Percentiles rank a stretch among this genome's conserved stretches.
Evolutionary conservation across 2,113 vertebrate species (phyloP).

Genomic region (Siphamia tubifer): DNA sequence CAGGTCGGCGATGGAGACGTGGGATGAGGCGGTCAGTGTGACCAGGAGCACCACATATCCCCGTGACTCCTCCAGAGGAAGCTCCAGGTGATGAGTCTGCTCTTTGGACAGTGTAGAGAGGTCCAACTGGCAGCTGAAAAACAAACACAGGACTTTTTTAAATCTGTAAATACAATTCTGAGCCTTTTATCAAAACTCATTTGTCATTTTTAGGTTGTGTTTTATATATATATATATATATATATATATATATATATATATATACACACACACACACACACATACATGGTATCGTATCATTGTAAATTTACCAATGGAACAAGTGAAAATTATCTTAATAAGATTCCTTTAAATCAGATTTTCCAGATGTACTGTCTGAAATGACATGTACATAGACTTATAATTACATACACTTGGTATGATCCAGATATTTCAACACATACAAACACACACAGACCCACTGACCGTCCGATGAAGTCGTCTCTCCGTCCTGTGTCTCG

Average conservation of each 20-base stretch:
- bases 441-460: background rate
- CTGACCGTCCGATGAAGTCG: conserved; percentile 96
- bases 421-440: background rate
- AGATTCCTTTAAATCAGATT: no score
- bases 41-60: conserved; percentile 88
- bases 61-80: conserved; percentile 86
- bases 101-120: conserved; percentile 88
- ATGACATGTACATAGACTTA: no score
- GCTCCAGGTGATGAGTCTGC: conserved; percentile 88
- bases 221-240: no score
- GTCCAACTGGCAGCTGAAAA: conserved; percentile 88
- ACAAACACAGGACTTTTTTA: background rate
- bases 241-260: no score
- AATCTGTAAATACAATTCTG: no score
- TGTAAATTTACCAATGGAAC: no score
- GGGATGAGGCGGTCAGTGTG: conserved; percentile 88
- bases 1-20: conserved; percentile 88
- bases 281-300: no score
- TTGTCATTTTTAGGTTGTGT: no score
- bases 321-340: no score
- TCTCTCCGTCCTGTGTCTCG: conserved; percentile 89
- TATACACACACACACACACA: background rate
- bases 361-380: no score
- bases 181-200: no score
- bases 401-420: no score